Percentiles rank a stretch among this genome's conserved stretches.
Conservation (phyloP, 2,888 invertebrate genomes). For the Perizoma affinitatum region DNA sequence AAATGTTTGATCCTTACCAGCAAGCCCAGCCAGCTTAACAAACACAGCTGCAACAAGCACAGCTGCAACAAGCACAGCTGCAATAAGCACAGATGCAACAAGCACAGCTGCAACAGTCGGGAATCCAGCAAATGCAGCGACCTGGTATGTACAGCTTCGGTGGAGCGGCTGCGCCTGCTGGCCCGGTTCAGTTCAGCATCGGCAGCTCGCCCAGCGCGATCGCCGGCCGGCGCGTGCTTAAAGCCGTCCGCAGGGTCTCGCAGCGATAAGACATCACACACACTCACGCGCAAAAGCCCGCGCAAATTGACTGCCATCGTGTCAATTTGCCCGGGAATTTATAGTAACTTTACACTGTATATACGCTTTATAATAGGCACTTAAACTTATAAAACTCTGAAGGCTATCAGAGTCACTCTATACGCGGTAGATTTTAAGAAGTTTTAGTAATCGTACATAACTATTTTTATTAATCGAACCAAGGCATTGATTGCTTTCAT, state of each 20-base stretch:
- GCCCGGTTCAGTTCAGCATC: slow-evolving; percentile 60
- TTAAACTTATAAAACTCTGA: too few relatives aligned
- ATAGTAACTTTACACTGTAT: too few relatives aligned
- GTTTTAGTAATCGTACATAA: too few relatives aligned
- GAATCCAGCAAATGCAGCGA: slow-evolving; percentile 39
- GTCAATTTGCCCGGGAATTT: too few relatives aligned
- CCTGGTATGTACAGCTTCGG: slow-evolving; percentile 60
- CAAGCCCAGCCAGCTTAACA: slow-evolving; percentile 1
- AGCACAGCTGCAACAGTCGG: slow-evolving; percentile 32
- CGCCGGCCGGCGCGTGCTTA: slow-evolving; percentile 57
- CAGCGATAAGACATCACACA: slow-evolving; percentile 57
- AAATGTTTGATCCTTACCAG: background rate
- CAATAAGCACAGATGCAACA: slow-evolving; percentile 2
- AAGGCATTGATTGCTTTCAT: too few relatives aligned
- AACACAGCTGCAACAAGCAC: too few relatives aligned
- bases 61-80: too few relatives aligned
- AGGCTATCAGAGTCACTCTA: too few relatives aligned
- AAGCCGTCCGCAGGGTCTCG: slow-evolving; percentile 64
- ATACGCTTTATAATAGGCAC: too few relatives aligned
- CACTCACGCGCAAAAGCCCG: too few relatives aligned
- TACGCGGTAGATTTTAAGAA: too few relatives aligned
- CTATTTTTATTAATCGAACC: too few relatives aligned
- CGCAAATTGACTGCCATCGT: background rate
- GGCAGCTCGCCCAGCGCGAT: slow-evolving; percentile 55
- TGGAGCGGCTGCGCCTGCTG: slow-evolving; percentile 25